Conservation (phyloP, 1,140 invertebrate species). For the Bombus soroeensis region DNA sequence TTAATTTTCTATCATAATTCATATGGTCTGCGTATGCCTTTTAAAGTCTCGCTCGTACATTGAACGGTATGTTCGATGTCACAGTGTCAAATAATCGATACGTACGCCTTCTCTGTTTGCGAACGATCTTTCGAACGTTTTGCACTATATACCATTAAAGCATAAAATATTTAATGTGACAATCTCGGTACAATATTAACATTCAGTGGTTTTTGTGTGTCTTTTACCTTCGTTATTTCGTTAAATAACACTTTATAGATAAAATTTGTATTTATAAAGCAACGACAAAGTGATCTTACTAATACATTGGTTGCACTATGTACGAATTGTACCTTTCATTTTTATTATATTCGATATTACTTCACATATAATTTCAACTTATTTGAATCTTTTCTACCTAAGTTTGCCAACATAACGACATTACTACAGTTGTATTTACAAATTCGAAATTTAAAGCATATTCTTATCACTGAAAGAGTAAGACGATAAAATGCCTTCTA, state of each 20-base stretch:
- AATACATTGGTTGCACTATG: neutral
- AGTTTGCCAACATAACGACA: too few relatives aligned
- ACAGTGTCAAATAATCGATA: constrained; percentile 43
- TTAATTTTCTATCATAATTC: constrained; percentile 22
- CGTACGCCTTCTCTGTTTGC: neutral
- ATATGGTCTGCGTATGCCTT: neutral
- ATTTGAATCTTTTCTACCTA: too few relatives aligned
- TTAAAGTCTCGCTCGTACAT: neutral
- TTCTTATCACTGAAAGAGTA: neutral
- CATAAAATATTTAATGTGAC: neutral
- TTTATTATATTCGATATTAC: neutral
- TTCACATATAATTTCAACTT: neutral
- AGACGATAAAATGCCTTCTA: neutral
- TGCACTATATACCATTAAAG: neutral
- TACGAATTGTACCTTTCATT: neutral
- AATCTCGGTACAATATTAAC: neutral
- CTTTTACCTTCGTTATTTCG: neutral
- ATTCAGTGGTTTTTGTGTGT: neutral
- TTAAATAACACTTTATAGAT: neutral
- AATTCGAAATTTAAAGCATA: neutral
- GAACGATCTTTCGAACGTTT: neutral
- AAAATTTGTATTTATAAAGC: neutral
- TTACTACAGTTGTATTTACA: too few relatives aligned
- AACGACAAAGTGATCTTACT: neutral
- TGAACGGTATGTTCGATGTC: neutral